These are phyloP conservation scores for Microcebus tavaratra DNA, from an alignment of 2,113 vertebrate genomes.

Conservation along the genomic window DNA sequence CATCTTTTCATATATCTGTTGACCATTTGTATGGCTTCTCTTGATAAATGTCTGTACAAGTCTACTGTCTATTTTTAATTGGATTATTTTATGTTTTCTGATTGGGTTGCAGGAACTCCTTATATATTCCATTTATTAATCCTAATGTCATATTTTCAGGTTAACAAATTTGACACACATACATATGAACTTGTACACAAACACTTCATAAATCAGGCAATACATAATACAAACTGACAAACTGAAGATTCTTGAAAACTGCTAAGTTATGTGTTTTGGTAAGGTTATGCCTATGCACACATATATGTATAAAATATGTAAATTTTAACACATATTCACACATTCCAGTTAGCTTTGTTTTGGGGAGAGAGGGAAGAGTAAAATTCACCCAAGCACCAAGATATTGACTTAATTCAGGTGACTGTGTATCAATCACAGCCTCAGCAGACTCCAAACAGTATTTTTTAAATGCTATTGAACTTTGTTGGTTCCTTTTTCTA, in stretches of 20 bases:
- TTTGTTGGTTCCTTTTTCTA: background rate
- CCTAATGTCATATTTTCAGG: background rate
- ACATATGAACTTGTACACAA: background rate
- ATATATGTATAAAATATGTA: background rate
- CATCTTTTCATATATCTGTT: too few relatives aligned
- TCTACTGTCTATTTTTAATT: too few relatives aligned
- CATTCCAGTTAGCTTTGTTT: background rate
- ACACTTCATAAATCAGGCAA: background rate
- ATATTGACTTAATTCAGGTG: background rate
- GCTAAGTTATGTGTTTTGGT: background rate
- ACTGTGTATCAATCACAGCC: background rate
- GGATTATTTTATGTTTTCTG: too few relatives aligned
- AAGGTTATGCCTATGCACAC: background rate
- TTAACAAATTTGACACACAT: background rate
- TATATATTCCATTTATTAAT: too few relatives aligned
- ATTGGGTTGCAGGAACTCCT: too few relatives aligned
- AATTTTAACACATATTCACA: background rate
- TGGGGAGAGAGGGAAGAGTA: background rate
- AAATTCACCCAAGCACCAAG: background rate
- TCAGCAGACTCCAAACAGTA: background rate
- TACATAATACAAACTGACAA: background rate
- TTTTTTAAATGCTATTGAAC: background rate
- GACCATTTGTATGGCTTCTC: too few relatives aligned
- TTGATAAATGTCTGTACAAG: too few relatives aligned
- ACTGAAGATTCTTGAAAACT: background rate